Evolutionary conservation across 1,140 invertebrate genomes (phyloP).

Genomic region (Dinoponera quadriceps): DNA sequence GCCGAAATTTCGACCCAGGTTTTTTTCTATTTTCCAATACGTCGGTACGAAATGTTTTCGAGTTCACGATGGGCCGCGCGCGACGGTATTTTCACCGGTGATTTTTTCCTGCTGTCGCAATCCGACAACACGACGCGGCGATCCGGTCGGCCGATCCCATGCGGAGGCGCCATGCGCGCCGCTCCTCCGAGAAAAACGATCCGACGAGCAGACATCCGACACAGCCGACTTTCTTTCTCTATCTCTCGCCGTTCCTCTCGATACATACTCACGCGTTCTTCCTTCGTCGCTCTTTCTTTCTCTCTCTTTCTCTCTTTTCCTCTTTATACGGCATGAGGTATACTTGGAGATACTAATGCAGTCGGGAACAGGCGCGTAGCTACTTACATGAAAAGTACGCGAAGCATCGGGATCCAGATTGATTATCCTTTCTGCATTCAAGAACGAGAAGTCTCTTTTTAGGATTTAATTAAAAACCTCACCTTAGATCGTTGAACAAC

Average conservation of each 20-base stretch:
- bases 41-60: background rate
- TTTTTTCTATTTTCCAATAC: background rate
- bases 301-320: background rate
- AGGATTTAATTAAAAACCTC: background rate
- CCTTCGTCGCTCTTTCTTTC: background rate
- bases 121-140: slow-evolving; percentile 32
- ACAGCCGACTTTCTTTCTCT: slow-evolving; percentile 56
- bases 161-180: slow-evolving; percentile 57
- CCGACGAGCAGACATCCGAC: slow-evolving; percentile 68
- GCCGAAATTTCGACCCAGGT: too few relatives aligned
- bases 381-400: background rate
- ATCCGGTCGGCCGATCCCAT: slow-evolving; percentile 57
- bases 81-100: slow-evolving; percentile 15
- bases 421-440: background rate
- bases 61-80: background rate
- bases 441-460: background rate
- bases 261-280: background rate
- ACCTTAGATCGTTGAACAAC: too few relatives aligned
- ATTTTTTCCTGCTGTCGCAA: slow-evolving; percentile 2
- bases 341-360: slow-evolving; percentile 54
- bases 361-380: slow-evolving; percentile 38
- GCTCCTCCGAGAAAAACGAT: slow-evolving; percentile 70
- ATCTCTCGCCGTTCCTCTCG: slow-evolving; percentile 30
- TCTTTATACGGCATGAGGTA: slow-evolving; percentile 21
- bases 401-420: background rate